Base-by-base conservation (phyloP, 2,888 invertebrate species). In the Anorthoa munda region DNA sequence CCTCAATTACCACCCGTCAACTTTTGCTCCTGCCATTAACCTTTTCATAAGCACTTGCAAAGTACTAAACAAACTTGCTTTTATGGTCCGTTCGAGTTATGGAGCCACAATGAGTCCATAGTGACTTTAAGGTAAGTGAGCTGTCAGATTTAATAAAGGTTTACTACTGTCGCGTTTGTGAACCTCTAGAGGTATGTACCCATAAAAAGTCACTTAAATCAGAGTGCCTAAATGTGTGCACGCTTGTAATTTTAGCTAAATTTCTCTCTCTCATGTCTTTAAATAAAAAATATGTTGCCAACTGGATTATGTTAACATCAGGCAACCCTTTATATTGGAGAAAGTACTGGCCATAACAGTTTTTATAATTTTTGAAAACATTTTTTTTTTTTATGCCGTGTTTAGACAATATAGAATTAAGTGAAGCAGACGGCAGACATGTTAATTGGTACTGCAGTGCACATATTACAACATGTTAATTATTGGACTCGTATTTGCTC, bases 21-120 rank as follows among this genome's bases (percentile, higher is more conserved):
- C 53, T 73, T 66, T 77, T 50, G 26, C 46, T 66, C 66, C 17
- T 15, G 56, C 64, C 65, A 61, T 77, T 77, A 77, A 77, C 77
- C 77, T 72, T 31, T 21, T 45, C 13, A 51, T 76, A 73, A 66
- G 74, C 72, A 53, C 55, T 66, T 73, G 26, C 39, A 60, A 74
- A 78, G 74, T 74, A 65, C 55, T 74, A 77, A 73, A 74, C 73
- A 59, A 77, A 77, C 61, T 79, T 75, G 26, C 51, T 69, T 79
- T 78, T 78, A 78, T 60, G 31, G 65, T 65, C 23, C 51, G 46
- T 74, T 78, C 60, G 50, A 65, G 68, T 68, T 78, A 66, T 72
- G 74, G 48, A 23, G 55, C 53, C 46, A 59, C 64, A 80, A 72
- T 77, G 72, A 68, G 50, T 58, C 61, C 65, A 66, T 48, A 55